Base-by-base conservation (phyloP, 2,888 invertebrate species). In the Cheilosia scutellata region DNA sequence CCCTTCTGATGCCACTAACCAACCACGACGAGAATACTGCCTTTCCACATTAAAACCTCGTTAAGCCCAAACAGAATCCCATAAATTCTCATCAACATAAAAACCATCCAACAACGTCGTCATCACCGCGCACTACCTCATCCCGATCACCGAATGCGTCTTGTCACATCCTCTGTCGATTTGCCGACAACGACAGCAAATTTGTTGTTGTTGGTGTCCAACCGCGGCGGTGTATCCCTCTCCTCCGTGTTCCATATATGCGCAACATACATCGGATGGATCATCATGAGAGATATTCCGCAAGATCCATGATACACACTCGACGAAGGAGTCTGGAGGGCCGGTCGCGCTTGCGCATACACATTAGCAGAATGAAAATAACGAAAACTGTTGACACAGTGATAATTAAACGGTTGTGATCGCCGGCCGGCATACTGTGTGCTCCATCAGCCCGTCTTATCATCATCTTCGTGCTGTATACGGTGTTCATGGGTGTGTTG, bases 381-480 rank as follows among this genome's bases (percentile, higher is more conserved):
- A 86, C 86, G 86, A 82, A 86, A 86, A 86, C 82, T 86, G 86
- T 86, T 86, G 86, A 86, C 86, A 86, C 86, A 86, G 86, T 82
- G 86, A 86, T 86, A 86, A 86, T 86, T 86, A 86, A 86, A 86
- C 86, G 86, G 74, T 82, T 86, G 82, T 82, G 82, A 86, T 76
- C 82, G 86, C 71, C 75, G 58, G 47, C 62, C 62, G 70, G 49
- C 70, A 70, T 71, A 53, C 65, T 77, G 44, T 51, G 13, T 63
- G 44, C 40, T 33, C 9, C 65, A 33, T 62, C 51, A 44, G 29
- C 47, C 20, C 20, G 33, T 53, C 55, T 78, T 62, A 72, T 82
- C 71, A 63, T 78, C 77, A 31, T 44, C 55, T 20, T 29, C 25
- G 33, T 40, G 29, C 47, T 13, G 27, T 40, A 5, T 51, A 16